Base-by-base conservation (phyloP, 2,113 vertebrate species). In the Clinocottus analis region DNA sequence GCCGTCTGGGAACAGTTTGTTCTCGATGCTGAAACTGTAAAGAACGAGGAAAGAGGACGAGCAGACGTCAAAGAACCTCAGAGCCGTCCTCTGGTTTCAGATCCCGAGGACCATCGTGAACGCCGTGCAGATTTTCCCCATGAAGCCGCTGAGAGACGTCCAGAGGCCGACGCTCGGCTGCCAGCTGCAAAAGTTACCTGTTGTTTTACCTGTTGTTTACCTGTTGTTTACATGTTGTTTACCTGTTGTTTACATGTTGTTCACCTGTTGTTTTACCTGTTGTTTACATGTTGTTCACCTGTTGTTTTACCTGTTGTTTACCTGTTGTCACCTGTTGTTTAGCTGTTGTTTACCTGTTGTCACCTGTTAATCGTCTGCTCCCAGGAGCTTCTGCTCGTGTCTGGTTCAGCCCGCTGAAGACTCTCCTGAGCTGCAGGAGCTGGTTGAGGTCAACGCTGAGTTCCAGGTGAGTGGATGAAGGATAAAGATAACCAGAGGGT, bases 91-190 rank as follows among this genome's bases (percentile, higher is more conserved):
- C 14, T 69, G 64, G 71, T 56, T 69, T 61, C 91, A 95, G 94
- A 80, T 94, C 23, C 92, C 93, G 23, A 85, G 94, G 74, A 76
- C 89, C 16, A 91, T 94, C 1, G 88, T 93, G 37, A 94, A 94
- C 73, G 77, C 94, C 55, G 91, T 93, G 27, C 91, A 94, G 87
- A 81, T 92, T 51, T 77, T 93, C 1, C 74, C 63, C 43, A 84
- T 94, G 79, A 75, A 88, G 65, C 62, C 78, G 7, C 82, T 94
- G 7, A 87, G 93, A 45, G 81, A 92, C 3, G 89, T 94, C 21
- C 80, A 87, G 35, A 85, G 58, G 6, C 79, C 82, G 0, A 75
- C 68, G 21, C 17, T 88, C 0, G 91, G 90, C 33, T 93, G 93
- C 65, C 33, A 83, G 47, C 79, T 94, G 5, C 89, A 93, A 68